Percentiles rank a stretch among this genome's conserved stretches.
Conservation (phyloP, 2,797 vertebrate genomes). For the Cyprinella venusta region DNA sequence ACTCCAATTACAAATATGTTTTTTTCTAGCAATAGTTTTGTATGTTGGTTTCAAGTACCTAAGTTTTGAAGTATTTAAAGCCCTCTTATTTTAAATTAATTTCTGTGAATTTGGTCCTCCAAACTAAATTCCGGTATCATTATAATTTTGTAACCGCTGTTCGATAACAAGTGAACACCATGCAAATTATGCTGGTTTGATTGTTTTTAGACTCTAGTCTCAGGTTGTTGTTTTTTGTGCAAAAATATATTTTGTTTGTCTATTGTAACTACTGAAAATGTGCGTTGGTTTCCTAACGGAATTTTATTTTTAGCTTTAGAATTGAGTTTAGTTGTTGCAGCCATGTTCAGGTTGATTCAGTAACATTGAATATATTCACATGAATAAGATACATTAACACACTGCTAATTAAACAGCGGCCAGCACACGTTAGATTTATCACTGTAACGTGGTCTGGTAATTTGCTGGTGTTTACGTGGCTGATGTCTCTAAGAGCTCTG, state of each 20-base stretch:
- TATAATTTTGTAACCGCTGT: neutral
- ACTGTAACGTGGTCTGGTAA: constrained; percentile 46
- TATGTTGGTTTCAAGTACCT: neutral
- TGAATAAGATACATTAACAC: constrained; percentile 39
- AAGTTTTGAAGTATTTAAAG: neutral
- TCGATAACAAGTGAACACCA: neutral
- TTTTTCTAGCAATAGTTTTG: neutral
- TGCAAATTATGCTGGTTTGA: neutral
- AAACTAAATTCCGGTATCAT: neutral
- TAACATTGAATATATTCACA: neutral
- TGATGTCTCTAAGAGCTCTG: constrained; percentile 54
- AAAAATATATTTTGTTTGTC: neutral
- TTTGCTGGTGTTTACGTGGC: constrained; percentile 58
- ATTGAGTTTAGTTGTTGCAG: neutral
- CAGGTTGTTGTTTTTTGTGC: too few relatives aligned
- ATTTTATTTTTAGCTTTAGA: neutral
- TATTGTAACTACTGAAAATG: neutral
- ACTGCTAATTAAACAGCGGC: constrained; percentile 58
- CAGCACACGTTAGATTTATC: constrained; percentile 52
- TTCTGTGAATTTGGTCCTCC: neutral
- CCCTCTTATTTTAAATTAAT: neutral
- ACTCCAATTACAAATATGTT: neutral
- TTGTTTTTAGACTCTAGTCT: neutral
- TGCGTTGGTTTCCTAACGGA: neutral
- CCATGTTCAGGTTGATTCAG: neutral